phyloP scores from a whole-genome alignment of 2,113 vertebrate species.

The Pungitius pungitius region DNA sequence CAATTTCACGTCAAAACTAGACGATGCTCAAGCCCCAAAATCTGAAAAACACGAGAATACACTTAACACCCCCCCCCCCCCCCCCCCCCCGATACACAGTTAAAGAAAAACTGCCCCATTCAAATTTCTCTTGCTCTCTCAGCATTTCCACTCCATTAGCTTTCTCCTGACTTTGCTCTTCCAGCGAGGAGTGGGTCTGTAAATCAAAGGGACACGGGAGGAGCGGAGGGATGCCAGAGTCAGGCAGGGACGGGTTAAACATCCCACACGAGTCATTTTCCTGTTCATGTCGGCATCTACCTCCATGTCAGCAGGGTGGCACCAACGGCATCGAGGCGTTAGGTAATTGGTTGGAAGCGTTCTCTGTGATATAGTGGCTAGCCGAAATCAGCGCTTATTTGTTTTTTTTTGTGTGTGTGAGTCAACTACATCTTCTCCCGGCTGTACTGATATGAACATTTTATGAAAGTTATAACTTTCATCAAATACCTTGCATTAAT shows the following conservation, averaged over 20 bases:
- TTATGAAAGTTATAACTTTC: neutral
- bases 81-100: constrained; percentile 19
- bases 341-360: no score
- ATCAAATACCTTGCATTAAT: neutral
- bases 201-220: constrained; percentile 63
- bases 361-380: neutral
- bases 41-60: constrained; percentile 31
- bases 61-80: neutral
- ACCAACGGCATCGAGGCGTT: neutral
- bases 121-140: constrained; percentile 55
- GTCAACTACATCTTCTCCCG: neutral
- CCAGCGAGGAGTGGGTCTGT: constrained; percentile 52
- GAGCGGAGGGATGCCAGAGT: constrained; percentile 38
- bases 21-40: neutral
- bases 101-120: constrained; percentile 46
- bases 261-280: neutral
- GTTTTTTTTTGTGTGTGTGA: neutral
- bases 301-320: neutral
- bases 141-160: constrained; percentile 72
- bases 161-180: constrained; percentile 67
- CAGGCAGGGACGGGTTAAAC: constrained; percentile 54
- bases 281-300: no score
- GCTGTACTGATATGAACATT: no score
- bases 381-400: no score
- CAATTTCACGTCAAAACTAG: constrained; percentile 7